These are phyloP conservation scores for Hirudinaria manillensis DNA, from an alignment of 2,888 invertebrate genomes.

Conservation along the genomic window DNA sequence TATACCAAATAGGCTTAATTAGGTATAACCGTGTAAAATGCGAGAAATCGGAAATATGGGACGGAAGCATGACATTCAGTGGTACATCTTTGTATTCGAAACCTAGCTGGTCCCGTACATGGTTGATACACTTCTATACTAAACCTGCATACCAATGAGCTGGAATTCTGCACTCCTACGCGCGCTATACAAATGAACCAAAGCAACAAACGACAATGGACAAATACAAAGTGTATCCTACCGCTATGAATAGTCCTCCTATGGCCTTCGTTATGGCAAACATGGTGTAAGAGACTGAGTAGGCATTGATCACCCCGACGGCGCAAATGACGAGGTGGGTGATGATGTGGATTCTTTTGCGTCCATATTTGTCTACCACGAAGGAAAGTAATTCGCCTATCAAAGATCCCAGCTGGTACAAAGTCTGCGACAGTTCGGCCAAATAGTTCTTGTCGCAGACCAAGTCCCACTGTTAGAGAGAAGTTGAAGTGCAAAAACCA, in stretches of 20 bases:
- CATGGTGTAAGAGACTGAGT: constrained; percentile 5
- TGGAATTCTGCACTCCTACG: no score
- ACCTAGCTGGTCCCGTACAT: no score
- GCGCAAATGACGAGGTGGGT: constrained; percentile 22
- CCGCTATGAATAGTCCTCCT: background rate
- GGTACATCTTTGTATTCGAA: no score
- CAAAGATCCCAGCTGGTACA: constrained; percentile 32
- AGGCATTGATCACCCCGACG: constrained; percentile 23
- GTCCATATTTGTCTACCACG: constrained; percentile 34
- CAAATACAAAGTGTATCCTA: background rate
- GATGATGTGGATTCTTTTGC: constrained; percentile 30
- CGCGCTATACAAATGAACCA: no score
- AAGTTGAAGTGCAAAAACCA: background rate
- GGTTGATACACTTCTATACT: no score
- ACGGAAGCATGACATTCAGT: no score
- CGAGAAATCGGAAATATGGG: no score
- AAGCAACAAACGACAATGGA: background rate
- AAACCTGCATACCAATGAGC: no score
- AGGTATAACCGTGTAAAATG: no score
- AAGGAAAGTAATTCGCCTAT: constrained; percentile 24
- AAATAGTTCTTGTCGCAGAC: constrained; percentile 37
- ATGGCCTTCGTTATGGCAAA: background rate
- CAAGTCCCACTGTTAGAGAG: constrained; percentile 34
- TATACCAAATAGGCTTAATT: no score
- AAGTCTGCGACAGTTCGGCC: constrained; percentile 36